Base-by-base conservation (phyloP, 2,113 vertebrate species). In the Eleginops maclovinus region DNA sequence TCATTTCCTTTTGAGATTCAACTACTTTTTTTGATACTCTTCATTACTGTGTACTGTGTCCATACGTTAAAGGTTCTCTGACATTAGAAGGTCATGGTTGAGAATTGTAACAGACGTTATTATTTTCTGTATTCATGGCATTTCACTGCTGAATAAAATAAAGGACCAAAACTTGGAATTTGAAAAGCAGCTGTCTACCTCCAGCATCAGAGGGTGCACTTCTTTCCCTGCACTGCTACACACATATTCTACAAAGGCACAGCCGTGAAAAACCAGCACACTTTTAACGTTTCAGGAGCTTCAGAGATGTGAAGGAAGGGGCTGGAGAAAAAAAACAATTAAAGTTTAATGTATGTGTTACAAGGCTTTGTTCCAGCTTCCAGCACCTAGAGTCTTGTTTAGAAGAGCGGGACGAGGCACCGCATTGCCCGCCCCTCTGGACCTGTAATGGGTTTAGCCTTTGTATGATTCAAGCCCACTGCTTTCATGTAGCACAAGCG, bases 111-210 rank as follows among this genome's bases (percentile, higher is more conserved):
- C 95, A 97, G 94, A 94, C 96, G 96, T 97, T 97, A 96, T 97
- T 98, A 93, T 93, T 96, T 99, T 98, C 97, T 99, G 97, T 99
- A 99, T 98, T 98, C 98, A 98, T 99, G 97, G 97, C 97, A 98
- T 98, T 95, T 98, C 98, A 99, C 97, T 99, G 98, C 97, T 99
- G 97, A 99, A 98, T 98, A 97, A 98, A 99, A 99, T 99, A 98
- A 99, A 98, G 97, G 97, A 99, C 97, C 98, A 99, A 99, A 99
- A 97, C 96, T 99, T 98, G 97, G 97, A 98, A 91, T 93, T 97
- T 98, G 97, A 97, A 97, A 98, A 96, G 95, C 96, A 97, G 96
- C 96, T 97, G 96, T 97, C 95, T 98, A 97, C 96, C 96, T 97
- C 96, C 95, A 95, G 96, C 97, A 96, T 96, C 96, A 96, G 96